These are phyloP conservation scores for Latrodectus hesperus DNA, from an alignment of 2,888 invertebrate genomes.

Conservation along the genomic window DNA sequence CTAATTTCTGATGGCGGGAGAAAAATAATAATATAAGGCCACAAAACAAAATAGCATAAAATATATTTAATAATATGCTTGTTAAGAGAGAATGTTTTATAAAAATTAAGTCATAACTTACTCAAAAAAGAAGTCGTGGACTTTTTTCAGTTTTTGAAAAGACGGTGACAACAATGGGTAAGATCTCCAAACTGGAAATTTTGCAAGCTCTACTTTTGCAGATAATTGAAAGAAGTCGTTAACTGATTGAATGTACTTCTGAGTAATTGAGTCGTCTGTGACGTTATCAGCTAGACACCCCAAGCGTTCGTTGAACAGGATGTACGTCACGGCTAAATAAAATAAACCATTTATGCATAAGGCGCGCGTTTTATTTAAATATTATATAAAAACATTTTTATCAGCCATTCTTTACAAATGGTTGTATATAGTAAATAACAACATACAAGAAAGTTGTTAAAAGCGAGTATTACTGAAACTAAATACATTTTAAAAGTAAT, in stretches of 20 bases:
- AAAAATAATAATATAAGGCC: no score
- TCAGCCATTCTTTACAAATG: no score
- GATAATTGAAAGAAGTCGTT: conserved; percentile 57
- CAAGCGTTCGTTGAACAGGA: conserved; percentile 49
- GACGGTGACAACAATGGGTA: conserved; percentile 51
- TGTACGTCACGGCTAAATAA: conserved; percentile 52
- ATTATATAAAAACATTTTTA: no score
- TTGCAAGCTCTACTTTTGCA: conserved; percentile 57
- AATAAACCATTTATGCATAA: background rate
- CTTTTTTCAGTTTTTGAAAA: conserved; percentile 48
- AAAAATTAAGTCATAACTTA: conserved; percentile 16
- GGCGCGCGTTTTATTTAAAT: background rate
- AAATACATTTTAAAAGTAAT: no score
- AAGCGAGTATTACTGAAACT: no score
- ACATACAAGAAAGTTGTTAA: no score
- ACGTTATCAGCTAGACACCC: conserved; percentile 53
- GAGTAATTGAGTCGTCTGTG: conserved; percentile 30
- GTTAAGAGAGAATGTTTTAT: background rate
- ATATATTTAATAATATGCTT: no score
- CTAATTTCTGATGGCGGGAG: no score
- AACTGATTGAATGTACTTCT: conserved; percentile 50
- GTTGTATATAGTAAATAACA: no score
- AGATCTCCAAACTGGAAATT: conserved; percentile 46
- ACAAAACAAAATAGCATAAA: no score
- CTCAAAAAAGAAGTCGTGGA: conserved; percentile 66